A percentile compares a stretch with the other conserved stretches of the same genome.
phyloP scores from a whole-genome alignment of 1,140 invertebrate species.

The Vollenhovia emeryi region DNA sequence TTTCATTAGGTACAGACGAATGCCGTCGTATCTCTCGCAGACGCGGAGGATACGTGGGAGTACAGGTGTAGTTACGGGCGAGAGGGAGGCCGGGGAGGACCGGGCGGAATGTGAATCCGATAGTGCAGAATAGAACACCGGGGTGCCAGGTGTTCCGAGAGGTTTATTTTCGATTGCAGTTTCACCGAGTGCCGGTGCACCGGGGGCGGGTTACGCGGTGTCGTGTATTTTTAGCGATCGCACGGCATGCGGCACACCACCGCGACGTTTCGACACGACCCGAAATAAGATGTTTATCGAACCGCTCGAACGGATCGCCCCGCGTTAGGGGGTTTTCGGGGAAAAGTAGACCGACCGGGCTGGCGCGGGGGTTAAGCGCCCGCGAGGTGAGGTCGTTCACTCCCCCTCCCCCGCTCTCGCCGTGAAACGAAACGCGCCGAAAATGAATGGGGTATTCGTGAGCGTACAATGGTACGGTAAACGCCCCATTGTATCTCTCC shows the following conservation, averaged over 20 bases:
- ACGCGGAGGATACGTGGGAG: conserved; percentile 26
- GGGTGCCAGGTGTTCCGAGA: conserved; percentile 78
- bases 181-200: conserved; percentile 60
- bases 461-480: no score
- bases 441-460: neutral
- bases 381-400: conserved; percentile 24
- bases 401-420: conserved; percentile 44
- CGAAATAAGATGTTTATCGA: conserved; percentile 81
- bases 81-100: neutral
- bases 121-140: conserved; percentile 66
- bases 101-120: conserved; percentile 36
- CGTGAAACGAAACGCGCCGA: neutral
- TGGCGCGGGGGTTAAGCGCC: neutral
- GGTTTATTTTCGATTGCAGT: conserved; percentile 78
- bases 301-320: conserved; percentile 46
- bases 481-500: neutral
- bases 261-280: conserved; percentile 77
- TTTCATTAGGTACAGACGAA: neutral
- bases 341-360: conserved; percentile 58
- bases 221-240: conserved; percentile 77
- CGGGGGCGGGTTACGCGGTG: conserved; percentile 60
- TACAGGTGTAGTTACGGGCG: conserved; percentile 35
- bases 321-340: conserved; percentile 12
- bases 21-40: neutral
- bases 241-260: conserved; percentile 76